Percentiles rank a stretch among this genome's conserved stretches.
phyloP scores from a whole-genome alignment of 2,888 invertebrate species.

The Andrena haemorrhoa region DNA sequence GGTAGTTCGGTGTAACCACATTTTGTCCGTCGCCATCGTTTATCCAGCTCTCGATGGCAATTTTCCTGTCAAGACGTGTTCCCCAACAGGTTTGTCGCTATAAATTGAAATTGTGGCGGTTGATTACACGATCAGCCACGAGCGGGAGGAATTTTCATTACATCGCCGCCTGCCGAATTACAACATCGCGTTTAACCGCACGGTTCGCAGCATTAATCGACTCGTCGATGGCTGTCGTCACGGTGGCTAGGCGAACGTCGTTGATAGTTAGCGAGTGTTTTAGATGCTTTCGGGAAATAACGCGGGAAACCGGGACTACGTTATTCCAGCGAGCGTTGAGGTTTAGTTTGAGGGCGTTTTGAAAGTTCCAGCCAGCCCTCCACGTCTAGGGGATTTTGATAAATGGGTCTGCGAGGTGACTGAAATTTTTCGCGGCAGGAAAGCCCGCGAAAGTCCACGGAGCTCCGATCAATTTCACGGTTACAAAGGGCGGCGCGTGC shows the following conservation, averaged over 20 bases:
- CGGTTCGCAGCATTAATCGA: conserved; percentile 18
- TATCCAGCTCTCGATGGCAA: background rate
- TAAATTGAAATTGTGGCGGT: conserved; percentile 27
- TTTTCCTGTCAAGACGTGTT: conserved; percentile 31
- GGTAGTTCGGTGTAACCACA: conserved; percentile 9
- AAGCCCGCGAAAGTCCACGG: conserved; percentile 52
- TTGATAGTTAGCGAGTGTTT: background rate
- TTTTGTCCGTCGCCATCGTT: conserved; percentile 15
- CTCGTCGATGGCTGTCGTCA: conserved; percentile 13
- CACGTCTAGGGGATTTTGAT: conserved; percentile 56
- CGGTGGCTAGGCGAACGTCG: background rate
- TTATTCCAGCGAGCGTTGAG: background rate
- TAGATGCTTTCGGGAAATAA: background rate
- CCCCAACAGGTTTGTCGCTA: conserved; percentile 25
- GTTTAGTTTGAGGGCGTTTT: background rate
- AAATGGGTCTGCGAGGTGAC: conserved; percentile 56
- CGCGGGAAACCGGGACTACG: background rate
- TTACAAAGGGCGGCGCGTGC: conserved; percentile 43
- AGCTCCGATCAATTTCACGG: conserved; percentile 65
- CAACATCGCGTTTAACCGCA: background rate
- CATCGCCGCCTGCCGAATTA: background rate
- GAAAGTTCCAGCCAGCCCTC: background rate
- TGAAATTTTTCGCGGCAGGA: conserved; percentile 45
- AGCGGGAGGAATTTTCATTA: conserved; percentile 33
- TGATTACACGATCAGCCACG: conserved; percentile 9